A percentile compares a stretch with the other conserved stretches of the same genome.
Conservation (phyloP, 2,113 vertebrate species). For the Scortum barcoo region DNA sequence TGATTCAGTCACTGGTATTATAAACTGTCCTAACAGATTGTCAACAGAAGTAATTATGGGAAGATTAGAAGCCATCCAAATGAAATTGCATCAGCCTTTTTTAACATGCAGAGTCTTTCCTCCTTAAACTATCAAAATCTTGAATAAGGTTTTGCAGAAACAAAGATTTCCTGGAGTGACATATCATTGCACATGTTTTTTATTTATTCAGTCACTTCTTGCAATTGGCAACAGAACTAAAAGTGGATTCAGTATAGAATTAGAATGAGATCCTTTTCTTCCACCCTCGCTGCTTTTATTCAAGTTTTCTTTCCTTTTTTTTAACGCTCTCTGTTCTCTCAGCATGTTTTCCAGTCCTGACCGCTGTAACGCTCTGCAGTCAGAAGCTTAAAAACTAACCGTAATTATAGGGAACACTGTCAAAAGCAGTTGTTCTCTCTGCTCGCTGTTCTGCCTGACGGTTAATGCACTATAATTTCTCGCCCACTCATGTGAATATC, state of each 20-base stretch:
- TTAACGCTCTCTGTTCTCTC: neutral
- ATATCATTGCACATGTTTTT: neutral
- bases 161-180: neutral
- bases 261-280: neutral
- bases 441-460: neutral
- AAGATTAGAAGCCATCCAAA: no score
- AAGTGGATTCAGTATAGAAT: neutral
- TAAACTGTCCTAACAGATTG: no score
- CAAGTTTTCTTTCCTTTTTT: neutral
- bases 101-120: neutral
- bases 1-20: no score
- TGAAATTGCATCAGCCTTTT: no score
- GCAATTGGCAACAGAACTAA: neutral
- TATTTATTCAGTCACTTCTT: no score
- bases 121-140: no score
- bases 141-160: neutral
- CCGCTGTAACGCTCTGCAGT: neutral
- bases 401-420: conserved; percentile 8
- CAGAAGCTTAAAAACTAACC: neutral
- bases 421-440: neutral
- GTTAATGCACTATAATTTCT: neutral
- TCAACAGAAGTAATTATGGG: no score
- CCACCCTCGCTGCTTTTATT: neutral
- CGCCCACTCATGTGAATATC: neutral
- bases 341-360: neutral